Base-by-base conservation (phyloP, 2,797 vertebrate species). In the Morus bassanus region DNA sequence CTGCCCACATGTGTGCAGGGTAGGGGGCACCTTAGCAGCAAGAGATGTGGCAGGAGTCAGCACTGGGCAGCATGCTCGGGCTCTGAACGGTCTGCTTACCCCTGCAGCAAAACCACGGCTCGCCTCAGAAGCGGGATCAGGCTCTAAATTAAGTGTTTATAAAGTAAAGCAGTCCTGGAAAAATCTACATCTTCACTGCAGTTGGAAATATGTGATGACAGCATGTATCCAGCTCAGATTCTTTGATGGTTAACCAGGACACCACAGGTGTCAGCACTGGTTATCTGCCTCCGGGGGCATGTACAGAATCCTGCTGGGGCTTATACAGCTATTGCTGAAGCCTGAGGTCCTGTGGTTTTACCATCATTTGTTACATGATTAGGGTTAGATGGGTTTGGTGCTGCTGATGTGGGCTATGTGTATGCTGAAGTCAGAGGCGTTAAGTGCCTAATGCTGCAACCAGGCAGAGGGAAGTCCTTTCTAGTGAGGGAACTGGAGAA, bases 341-440 rank as follows among this genome's bases (percentile, higher is more conserved):
- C 45, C 68, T 4, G 3, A 35, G 35, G 3, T 27, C 19, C 33
- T 11, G 41, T 7, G 70, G 35, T 41, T 87, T 57, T 57, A 7
- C 57, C 33, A 1, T 8, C 16, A 4, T 33, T 6, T 31, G 9
- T 21, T 7, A 17, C 9, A 0, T 2, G n/a, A 0, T 2, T 6
- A 1, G 10, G 3, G 2, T n/a, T 14, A 14, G 77, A 18, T 53
- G 57, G 9, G 12, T 30, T 57, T n/a, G 69, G 18, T 18, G 63
- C 41, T 19, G 14, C 1, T 24, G 28, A 14, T 22, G 51, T 9
- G 61, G 54, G 33, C 35, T 74, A 2, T 31, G 68, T 7, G 13
- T 5, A 0, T 2, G 23, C 11, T 7, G 14, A 18, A 48, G 25
- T 30, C n/a, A 13, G 53, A 43, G 67, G 10, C 37, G 27, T 5